Base-by-base conservation (phyloP, 2,888 invertebrate species). In the Rhamphomyia laevipes region DNA sequence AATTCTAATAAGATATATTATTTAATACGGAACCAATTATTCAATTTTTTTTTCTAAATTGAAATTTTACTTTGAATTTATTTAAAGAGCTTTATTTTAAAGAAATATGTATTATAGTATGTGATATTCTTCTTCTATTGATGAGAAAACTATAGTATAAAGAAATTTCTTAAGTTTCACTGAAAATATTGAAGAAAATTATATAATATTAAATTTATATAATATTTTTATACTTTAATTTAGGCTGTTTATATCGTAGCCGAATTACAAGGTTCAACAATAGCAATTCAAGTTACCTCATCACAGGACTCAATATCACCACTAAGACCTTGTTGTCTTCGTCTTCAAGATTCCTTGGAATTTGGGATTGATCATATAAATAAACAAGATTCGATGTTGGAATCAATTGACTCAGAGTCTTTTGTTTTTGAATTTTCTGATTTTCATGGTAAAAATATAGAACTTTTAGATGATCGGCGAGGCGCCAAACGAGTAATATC, bases 371-470 rank as follows among this genome's bases (percentile, higher is more conserved):
- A 81, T 63, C 74, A 76, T 3, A 63, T 76, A 1, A 67, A 69
- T 42, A 71, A 71, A 53, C 70, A 71, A 52, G 70, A 71, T 55
- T 70, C 71, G 3, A 70, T 71, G 70, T 51, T 71, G 6, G 70
- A 70, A 54, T 70, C 70, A 0, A 69, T 69, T 31, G 70, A 70
- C 40, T 71, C 68, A 0, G 70, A 73, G 49, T 67, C 69, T 5
- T 67, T 73, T 15, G 74, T 73, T 2, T 85, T 82, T 57, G 85
- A 84, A 43, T 86, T 88, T 63, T 83, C 87, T 59, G 85, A 86
- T 56, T 77, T 86, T 58, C 89, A 88, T 61, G 93, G 93, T 1
- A 77, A 83, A 57, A 90, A 94, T 68, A 80, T 93, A 37, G 79
- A 78, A 54, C 73, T 88, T 7, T 64, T 79, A 13, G 73, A 74